phyloP scores from a whole-genome alignment of 2,888 invertebrate genomes.

The Stenodema calcarata region DNA sequence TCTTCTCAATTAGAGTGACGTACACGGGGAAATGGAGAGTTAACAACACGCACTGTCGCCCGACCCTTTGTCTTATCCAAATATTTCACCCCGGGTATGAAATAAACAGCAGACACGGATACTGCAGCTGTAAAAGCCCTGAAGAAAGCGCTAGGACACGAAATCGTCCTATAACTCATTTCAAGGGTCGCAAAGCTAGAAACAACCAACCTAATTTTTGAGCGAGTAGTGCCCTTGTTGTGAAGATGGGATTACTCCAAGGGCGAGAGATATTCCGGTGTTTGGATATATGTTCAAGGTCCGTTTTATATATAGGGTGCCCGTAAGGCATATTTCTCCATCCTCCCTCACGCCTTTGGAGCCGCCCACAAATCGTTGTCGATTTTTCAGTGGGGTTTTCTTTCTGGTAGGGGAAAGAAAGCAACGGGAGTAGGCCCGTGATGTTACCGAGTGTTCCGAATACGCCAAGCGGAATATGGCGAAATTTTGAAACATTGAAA shows the following conservation, averaged over 20 bases:
- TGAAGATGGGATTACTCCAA: neutral
- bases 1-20: too few relatives aligned
- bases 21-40: too few relatives aligned
- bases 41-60: too few relatives aligned
- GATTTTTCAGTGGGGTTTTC: conserved; percentile 9
- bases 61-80: too few relatives aligned
- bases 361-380: conserved; percentile 31
- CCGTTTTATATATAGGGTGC: conserved; percentile 43
- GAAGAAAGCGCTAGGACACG: neutral
- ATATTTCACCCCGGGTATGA: neutral
- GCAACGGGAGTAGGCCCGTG: neutral
- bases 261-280: conserved; percentile 29
- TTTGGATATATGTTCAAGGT: conserved; percentile 42
- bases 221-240: neutral
- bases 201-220: conserved; percentile 28
- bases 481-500: too few relatives aligned
- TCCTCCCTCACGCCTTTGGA: neutral
- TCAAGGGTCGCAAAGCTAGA: neutral
- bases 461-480: too few relatives aligned
- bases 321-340: conserved; percentile 39
- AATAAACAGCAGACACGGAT: neutral
- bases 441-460: neutral
- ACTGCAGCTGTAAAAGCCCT: neutral
- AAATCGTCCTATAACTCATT: conserved; percentile 22
- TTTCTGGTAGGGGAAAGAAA: neutral